Evolutionary conservation across 2,797 vertebrate species (phyloP).

Genomic region (Steatocranus sp.): DNA sequence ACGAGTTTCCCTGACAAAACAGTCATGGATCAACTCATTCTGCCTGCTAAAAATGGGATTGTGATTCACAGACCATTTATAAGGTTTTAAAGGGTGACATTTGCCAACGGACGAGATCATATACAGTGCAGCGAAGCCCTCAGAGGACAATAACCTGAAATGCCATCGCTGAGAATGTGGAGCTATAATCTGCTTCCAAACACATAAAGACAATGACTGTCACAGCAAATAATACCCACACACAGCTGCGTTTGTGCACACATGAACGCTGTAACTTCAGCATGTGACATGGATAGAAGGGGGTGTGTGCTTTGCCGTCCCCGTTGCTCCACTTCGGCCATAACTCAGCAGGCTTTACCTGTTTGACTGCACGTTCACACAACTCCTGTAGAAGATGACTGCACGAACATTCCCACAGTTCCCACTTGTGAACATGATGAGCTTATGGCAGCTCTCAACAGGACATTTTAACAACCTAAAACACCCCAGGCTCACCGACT

Average conservation of each 20-base stretch:
- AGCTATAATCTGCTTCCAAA: conserved; percentile 34
- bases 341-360: conserved; percentile 6
- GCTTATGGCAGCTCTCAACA: background rate
- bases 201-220: conserved; percentile 12
- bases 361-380: conserved; percentile 24
- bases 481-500: background rate
- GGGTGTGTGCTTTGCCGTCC: conserved; percentile 18
- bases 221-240: background rate
- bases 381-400: background rate
- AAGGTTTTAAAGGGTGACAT: conserved; percentile 38
- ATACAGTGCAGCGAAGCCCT: conserved; percentile 3
- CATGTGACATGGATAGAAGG: conserved; percentile 32
- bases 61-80: conserved; percentile 21
- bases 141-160: conserved; percentile 32
- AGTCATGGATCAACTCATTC: background rate
- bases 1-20: background rate
- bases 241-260: background rate
- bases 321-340: conserved; percentile 31
- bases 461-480: background rate
- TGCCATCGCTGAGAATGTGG: conserved; percentile 20
- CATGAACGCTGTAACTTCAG: background rate
- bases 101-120: conserved; percentile 34
- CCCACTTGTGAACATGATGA: background rate
- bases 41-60: background rate
- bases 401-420: conserved; percentile 4